Evolutionary conservation across 2,888 invertebrate genomes (phyloP).

Genomic region (Opisthograptis luteolata): DNA sequence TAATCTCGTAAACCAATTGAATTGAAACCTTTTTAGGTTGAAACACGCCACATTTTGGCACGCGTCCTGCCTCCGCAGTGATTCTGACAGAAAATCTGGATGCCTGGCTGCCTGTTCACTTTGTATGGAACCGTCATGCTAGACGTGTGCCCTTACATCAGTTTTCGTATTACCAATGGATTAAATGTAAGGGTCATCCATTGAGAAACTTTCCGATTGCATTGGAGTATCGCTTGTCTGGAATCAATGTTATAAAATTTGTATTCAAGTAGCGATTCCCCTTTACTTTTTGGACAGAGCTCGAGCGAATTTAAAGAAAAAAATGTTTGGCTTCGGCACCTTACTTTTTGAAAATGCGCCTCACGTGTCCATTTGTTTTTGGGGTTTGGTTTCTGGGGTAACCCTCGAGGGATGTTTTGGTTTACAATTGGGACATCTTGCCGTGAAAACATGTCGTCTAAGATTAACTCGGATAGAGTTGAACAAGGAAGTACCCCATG

Average conservation of each 20-base stretch:
- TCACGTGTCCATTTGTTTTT: constrained; percentile 34
- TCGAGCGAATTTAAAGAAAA: constrained; percentile 68
- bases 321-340: constrained; percentile 36
- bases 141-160: constrained; percentile 77
- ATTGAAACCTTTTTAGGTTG: constrained; percentile 70
- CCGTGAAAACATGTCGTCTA: constrained; percentile 17
- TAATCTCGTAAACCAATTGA: constrained; percentile 68
- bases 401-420: constrained; percentile 28
- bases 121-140: constrained; percentile 69
- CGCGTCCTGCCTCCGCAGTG: constrained; percentile 55
- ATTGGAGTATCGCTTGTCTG: constrained; percentile 68
- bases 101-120: constrained; percentile 51
- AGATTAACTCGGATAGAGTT: constrained; percentile 4
- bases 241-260: constrained; percentile 80
- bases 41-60: constrained; percentile 71
- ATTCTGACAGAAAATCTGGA: constrained; percentile 57
- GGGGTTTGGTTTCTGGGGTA: constrained; percentile 33
- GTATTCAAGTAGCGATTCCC: constrained; percentile 71
- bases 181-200: constrained; percentile 79
- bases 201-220: constrained; percentile 75
- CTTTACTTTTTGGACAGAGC: constrained; percentile 67
- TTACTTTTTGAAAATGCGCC: constrained; percentile 28
- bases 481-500: no score
- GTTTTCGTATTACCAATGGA: constrained; percentile 83
- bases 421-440: constrained; percentile 29